Conservation (phyloP, 2,888 invertebrate species). For the Agonopterix subpropinquella region DNA sequence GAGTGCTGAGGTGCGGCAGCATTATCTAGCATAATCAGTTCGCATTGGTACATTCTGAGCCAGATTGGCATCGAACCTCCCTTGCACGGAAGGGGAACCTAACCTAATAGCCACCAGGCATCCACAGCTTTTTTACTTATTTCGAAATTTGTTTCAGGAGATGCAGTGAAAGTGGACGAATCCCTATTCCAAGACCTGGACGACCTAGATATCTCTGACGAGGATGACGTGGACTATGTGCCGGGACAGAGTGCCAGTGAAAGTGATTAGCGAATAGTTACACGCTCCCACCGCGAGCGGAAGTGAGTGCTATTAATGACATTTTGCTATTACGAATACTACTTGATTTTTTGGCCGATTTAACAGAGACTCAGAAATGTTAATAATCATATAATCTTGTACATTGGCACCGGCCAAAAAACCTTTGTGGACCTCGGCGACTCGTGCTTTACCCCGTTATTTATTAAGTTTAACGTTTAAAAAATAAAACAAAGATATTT, state of each 20-base stretch:
- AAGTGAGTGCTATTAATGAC: constrained; percentile 2
- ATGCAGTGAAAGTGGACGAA: constrained; percentile 94
- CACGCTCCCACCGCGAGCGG: constrained; percentile 5
- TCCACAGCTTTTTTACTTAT: too few species aligned
- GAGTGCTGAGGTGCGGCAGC: too few species aligned
- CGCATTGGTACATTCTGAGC: too few species aligned
- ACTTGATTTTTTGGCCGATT: too few species aligned
- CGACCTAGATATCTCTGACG: constrained; percentile 85
- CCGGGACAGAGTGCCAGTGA: constrained; percentile 69
- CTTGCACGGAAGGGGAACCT: too few species aligned
- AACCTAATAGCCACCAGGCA: too few species aligned
- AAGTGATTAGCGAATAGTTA: constrained; percentile 45
- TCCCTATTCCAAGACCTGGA: constrained; percentile 93
- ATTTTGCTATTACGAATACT: neutral
- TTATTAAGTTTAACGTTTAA: constrained; percentile 39
- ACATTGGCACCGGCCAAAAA: too few species aligned
- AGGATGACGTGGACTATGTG: constrained; percentile 79
- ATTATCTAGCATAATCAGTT: too few species aligned
- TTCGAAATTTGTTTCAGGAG: constrained; percentile 56
- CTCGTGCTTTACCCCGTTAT: constrained; percentile 8
- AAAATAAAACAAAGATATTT: constrained; percentile 40
- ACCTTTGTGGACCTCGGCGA: neutral
- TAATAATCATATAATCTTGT: too few species aligned
- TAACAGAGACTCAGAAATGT: too few species aligned
- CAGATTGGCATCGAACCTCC: too few species aligned